A percentile compares a stretch with the other conserved stretches of the same genome.
Evolutionary conservation across 2,888 invertebrate species (phyloP).

Genomic region (Phyllotreta cruciferae): DNA sequence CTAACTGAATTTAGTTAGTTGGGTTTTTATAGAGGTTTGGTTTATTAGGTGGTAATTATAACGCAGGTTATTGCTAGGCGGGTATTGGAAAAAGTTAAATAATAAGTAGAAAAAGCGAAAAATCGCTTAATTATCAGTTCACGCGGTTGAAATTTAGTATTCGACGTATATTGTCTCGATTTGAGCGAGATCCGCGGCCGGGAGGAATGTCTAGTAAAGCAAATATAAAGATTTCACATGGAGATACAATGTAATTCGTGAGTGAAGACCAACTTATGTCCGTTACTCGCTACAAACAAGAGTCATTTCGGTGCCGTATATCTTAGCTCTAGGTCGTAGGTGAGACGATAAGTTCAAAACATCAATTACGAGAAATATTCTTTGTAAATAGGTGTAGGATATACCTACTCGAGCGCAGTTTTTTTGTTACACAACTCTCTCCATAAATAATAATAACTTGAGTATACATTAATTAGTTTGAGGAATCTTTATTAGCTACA

Average conservation of each 20-base stretch:
- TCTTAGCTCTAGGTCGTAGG: constrained; percentile 25
- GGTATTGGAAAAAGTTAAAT: too few species aligned
- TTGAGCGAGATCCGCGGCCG: constrained; percentile 48
- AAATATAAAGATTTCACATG: constrained; percentile 59
- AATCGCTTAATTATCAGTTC: too few species aligned
- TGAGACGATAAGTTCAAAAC: constrained; percentile 15
- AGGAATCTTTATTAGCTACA: too few species aligned
- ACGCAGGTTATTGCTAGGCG: too few species aligned
- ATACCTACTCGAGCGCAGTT: too few species aligned
- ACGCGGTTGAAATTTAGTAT: neutral
- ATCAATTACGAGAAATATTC: neutral
- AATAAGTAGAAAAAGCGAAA: too few species aligned
- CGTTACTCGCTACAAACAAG: constrained; percentile 51
- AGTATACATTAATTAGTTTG: too few species aligned
- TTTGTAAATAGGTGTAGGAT: neutral
- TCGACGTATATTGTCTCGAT: constrained; percentile 25
- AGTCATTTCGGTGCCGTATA: constrained; percentile 22
- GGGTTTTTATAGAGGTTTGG: neutral
- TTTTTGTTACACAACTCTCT: too few species aligned
- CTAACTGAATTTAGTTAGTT: constrained; percentile 4
- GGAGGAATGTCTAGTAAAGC: constrained; percentile 54
- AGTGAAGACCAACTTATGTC: constrained; percentile 55
- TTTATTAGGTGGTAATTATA: too few species aligned
- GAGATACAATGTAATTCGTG: constrained; percentile 59
- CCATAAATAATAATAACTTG: too few species aligned